Evolutionary conservation across 1,140 invertebrate species (phyloP).

Genomic region (Lethrus apterus): DNA sequence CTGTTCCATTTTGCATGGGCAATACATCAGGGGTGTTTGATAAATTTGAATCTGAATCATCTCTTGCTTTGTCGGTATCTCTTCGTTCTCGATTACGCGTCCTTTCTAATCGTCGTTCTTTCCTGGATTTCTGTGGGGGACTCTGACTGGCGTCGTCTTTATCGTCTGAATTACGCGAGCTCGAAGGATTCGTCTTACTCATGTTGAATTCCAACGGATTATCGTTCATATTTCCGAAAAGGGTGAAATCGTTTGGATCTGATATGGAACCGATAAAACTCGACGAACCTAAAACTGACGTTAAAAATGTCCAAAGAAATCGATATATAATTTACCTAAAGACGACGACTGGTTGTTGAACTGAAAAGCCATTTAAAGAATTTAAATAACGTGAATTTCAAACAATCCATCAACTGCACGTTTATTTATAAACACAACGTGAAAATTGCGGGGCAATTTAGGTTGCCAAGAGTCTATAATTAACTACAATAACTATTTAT

Average conservation of each 20-base stretch:
- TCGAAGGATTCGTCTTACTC: constrained; percentile 56
- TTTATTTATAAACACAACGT: too few relatives aligned
- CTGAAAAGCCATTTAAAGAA: constrained; percentile 11
- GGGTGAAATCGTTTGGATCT: constrained; percentile 19
- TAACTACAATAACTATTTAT: too few relatives aligned
- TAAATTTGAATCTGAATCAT: constrained; percentile 39
- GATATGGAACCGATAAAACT: constrained; percentile 8
- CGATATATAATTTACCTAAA: background rate
- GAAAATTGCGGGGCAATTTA: too few relatives aligned
- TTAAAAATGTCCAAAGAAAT: constrained; percentile 3
- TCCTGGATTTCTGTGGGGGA: constrained; percentile 43
- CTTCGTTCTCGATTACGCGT: constrained; percentile 39
- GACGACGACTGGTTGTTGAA: constrained; percentile 7
- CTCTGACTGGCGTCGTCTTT: constrained; percentile 43
- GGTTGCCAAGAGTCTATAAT: too few relatives aligned
- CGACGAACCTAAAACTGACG: constrained; percentile 1
- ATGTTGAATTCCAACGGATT: constrained; percentile 59
- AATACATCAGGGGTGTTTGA: constrained; percentile 31
- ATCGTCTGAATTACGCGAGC: constrained; percentile 37
- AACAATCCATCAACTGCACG: too few relatives aligned
- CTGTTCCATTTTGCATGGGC: constrained; percentile 23
- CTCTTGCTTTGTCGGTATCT: constrained; percentile 34
- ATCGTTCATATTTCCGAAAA: constrained; percentile 54
- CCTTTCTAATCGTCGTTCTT: constrained; percentile 25
- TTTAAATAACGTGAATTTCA: too few relatives aligned